Base-by-base conservation (phyloP, 2,888 invertebrate genomes). In the Clivina fossor region DNA sequence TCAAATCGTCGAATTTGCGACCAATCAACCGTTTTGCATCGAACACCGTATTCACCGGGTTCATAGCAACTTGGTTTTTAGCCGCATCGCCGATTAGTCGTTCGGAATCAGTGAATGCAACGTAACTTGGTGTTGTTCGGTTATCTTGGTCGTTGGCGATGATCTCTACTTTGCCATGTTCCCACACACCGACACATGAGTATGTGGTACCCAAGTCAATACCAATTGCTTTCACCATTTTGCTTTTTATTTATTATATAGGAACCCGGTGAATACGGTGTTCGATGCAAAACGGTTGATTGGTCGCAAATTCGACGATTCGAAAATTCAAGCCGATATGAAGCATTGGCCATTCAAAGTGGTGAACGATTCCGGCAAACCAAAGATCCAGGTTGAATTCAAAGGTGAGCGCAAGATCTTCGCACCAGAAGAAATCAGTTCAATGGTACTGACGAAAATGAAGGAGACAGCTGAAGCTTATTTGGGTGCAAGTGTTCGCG, bases 91-190 rank as follows among this genome's bases (percentile, higher is more conserved):
- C 85, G 67, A 85, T 81, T 43, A 85, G 78, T 35, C 85, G 76
- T 71, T 85, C 84, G 8, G 79, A 80, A 69, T 85, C 85, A 5
- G 77, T 86, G 72, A 87, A 87, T 18, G 86, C 87, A 53, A 88
- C 86, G 71, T 86, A 86, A 51, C 84, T 84, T 40, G 92, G 91
- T 47, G 92, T 93, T 7, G 90, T 91, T 46, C 91, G 77, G 73
- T 92, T 92, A 59, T 91, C 92, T 74, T 91, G 90, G 70, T 91
- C 90, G 70, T 93, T 93, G 57, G 92, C 89, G 69, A 92, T 90
- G 62, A 90, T 88, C 70, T 90, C 89, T 64, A 90, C 88, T 71
- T 88, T 88, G 53, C 89, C 86, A 68, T 90, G 82, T 66, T 88
- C 85, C 77, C 86, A 90, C 16, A 90, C 87, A 38, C 85, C 90